Evolutionary conservation across 2,797 vertebrate genomes (phyloP), one percentile per base, ranked within the genome.

Genomic region (Pseudocheirus occidentalis): DNA sequence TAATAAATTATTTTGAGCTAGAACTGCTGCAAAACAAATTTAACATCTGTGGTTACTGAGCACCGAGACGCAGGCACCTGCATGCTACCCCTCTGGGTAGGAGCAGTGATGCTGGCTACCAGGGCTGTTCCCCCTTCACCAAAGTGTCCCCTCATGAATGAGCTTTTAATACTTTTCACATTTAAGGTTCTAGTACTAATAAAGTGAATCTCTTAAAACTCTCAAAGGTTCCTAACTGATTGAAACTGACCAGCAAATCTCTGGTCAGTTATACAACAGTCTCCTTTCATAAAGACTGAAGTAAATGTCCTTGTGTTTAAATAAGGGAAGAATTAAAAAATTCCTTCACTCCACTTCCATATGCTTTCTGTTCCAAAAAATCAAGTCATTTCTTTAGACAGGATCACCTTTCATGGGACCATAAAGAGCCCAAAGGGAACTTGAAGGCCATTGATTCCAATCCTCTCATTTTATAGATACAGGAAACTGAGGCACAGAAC

Each of bases 1-100:
- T 28, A 87, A 87, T 87, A 87, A 87, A 87, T 87, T 50, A 87
- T 87, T 87, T 87, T 87, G 73, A 87, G 73, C 73, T 50, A 87
- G 90, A 54, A 21, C 34, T 34, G 14, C 54, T 55, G 50, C 52
- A 90, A 53, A 90, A 90, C n/a, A 87, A 90, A 54, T n/a, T 90
- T 53, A 90, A 90, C 50, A 31, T 90, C 54, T 55, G 90, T 34
- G 5, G 28, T 54, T 90, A 40, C 29, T 90, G 52, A 90, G 50
- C 5, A 34, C 40, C 29, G 16, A 46, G 73, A 50, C 28, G 24
- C 40, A 27, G 73, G 40, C 9, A 87, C 40, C 40, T 46, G 40
- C 40, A 46, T 81, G 21, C 73, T 81, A 46, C 40, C 21, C n/a
- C 21, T 81, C 40, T 81, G 73, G 31, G 9, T 46, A 0, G 0